A percentile compares a stretch with the other conserved stretches of the same genome.
Evolutionary conservation across 2,888 invertebrate species (phyloP).

Genomic region (Drosophila mercatorum): DNA sequence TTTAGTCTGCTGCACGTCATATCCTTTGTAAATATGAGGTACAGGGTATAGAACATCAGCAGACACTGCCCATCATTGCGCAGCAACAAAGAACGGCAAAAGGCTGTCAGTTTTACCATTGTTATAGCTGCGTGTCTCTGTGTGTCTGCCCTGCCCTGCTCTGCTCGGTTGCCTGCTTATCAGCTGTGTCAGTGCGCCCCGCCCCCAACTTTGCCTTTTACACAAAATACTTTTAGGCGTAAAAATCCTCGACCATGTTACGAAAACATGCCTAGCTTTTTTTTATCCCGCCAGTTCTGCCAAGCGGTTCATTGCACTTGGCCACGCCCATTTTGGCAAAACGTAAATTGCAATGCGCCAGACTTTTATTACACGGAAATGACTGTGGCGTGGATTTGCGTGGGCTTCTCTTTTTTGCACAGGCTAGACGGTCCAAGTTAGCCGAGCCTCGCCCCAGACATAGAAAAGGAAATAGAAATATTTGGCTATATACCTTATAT

Average conservation of each 20-base stretch:
- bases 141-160: background rate
- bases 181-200: slow-evolving; percentile 28
- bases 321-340: slow-evolving; percentile 17
- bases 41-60: slow-evolving; percentile 32
- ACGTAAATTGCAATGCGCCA: slow-evolving; percentile 62
- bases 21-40: background rate
- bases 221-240: slow-evolving; percentile 58
- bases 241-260: slow-evolving; percentile 41
- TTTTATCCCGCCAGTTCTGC: slow-evolving; percentile 23
- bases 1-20: rapidly evolving
- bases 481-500: background rate
- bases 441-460: slow-evolving; percentile 14
- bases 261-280: slow-evolving; percentile 39
- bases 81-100: slow-evolving; percentile 37
- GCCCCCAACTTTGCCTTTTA: slow-evolving; percentile 1
- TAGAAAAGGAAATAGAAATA: slow-evolving; percentile 32
- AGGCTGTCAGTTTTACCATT: slow-evolving; percentile 48
- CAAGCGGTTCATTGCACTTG: slow-evolving; percentile 68
- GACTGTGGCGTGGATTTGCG: slow-evolving; percentile 49
- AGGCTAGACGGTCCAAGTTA: slow-evolving; percentile 38
- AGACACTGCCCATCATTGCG: slow-evolving; percentile 36
- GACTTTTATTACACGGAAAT: slow-evolving; percentile 74
- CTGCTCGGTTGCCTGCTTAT: slow-evolving; percentile 48
- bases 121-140: slow-evolving; percentile 23
- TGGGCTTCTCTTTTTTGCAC: slow-evolving; percentile 11